A percentile compares a stretch with the other conserved stretches of the same genome.
These are phyloP conservation scores for Perithous albicinctus DNA, from an alignment of 2,888 invertebrate genomes.

Conservation along the genomic window DNA sequence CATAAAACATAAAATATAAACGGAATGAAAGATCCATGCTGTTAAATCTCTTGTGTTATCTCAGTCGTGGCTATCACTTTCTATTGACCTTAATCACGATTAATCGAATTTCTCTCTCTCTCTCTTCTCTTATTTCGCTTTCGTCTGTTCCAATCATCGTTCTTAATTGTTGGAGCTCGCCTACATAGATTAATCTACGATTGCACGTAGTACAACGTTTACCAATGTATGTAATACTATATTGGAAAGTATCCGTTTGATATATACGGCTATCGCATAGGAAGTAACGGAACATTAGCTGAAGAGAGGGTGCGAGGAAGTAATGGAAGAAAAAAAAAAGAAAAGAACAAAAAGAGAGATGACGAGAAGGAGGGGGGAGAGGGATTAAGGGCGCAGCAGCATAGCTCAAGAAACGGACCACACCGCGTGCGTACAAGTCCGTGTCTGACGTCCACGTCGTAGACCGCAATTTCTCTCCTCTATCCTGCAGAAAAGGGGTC, in stretches of 20 bases:
- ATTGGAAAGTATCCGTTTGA: conserved; percentile 46
- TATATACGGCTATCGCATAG: conserved; percentile 22
- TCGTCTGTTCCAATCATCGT: conserved; percentile 30
- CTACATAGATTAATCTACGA: conserved; percentile 40
- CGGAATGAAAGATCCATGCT: neutral
- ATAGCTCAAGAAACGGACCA: conserved; percentile 9
- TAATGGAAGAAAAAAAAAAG: neutral
- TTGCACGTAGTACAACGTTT: neutral
- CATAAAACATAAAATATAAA: neutral
- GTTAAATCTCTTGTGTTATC: conserved; percentile 33
- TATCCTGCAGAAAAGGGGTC: conserved; percentile 59
- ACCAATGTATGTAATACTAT: conserved; percentile 29
- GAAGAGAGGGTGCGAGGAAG: neutral
- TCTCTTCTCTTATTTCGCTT: neutral
- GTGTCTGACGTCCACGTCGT: conserved; percentile 38
- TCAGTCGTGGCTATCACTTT: conserved; percentile 49
- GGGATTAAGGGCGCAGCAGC: conserved; percentile 47
- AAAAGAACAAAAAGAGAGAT: neutral
- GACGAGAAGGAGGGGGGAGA: neutral
- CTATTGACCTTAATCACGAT: conserved; percentile 59
- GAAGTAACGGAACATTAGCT: conserved; percentile 23
- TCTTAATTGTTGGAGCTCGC: conserved; percentile 53
- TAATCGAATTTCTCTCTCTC: conserved; percentile 50
- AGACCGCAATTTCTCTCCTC: conserved; percentile 65
- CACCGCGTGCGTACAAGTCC: conserved; percentile 32